A percentile compares a stretch with the other conserved stretches of the same genome.
Evolutionary conservation across 2,797 vertebrate species (phyloP).

Genomic region (Heterohyrax brucei): DNA sequence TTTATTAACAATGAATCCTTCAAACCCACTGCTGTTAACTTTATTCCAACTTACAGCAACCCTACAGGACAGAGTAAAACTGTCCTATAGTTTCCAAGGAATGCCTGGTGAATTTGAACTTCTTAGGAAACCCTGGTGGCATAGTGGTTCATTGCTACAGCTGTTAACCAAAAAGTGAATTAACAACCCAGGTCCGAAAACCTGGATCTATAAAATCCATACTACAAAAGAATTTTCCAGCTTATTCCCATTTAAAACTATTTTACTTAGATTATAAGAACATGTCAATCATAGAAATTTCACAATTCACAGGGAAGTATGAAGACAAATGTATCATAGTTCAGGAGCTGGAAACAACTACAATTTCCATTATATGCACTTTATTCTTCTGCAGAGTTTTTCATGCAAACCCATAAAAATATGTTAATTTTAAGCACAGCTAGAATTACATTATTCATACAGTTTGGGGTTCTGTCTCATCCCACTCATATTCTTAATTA

Average conservation of each 20-base stretch:
- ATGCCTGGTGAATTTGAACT: too few relatives aligned
- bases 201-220: constrained; percentile 50
- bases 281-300: not conserved
- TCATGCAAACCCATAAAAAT: not conserved
- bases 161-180: too few relatives aligned
- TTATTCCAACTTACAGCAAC: too few relatives aligned
- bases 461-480: not conserved
- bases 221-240: constrained; percentile 58
- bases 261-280: not conserved
- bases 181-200: constrained; percentile 67
- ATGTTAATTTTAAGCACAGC: not conserved
- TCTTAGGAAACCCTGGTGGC: too few relatives aligned
- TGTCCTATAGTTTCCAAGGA: too few relatives aligned
- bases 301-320: not conserved
- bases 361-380: not conserved
- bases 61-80: too few relatives aligned
- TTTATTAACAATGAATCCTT: constrained; percentile 53
- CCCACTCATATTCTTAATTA: not conserved
- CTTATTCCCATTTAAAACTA: not conserved
- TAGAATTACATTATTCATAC: not conserved
- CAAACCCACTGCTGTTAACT: too few relatives aligned
- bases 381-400: not conserved
- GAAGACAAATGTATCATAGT: not conserved
- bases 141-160: too few relatives aligned
- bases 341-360: not conserved